These are phyloP conservation scores for Hypolimnas misippus DNA, from an alignment of 2,888 invertebrate species.

Conservation along the genomic window DNA sequence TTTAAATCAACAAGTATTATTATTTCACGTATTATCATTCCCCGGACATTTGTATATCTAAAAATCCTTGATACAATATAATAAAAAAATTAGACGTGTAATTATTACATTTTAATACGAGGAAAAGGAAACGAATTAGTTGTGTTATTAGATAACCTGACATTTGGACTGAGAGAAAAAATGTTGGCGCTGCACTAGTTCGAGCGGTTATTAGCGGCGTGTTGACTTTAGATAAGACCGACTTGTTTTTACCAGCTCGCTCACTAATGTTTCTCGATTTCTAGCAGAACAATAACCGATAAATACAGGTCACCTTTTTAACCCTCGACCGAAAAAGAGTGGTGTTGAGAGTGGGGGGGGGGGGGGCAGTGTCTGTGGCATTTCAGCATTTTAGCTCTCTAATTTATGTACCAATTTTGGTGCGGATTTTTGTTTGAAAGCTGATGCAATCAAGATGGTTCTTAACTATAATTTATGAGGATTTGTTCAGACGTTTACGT, in stretches of 20 bases:
- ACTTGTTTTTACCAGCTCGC: constrained; percentile 32
- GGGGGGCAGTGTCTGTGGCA: no score
- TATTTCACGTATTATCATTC: background rate
- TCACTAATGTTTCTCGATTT: constrained; percentile 24
- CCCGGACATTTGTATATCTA: background rate
- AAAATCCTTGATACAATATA: background rate
- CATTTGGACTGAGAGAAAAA: background rate
- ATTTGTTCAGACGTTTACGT: no score
- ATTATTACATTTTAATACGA: no score
- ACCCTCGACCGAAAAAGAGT: no score
- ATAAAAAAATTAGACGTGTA: background rate
- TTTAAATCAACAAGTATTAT: background rate
- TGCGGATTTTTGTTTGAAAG: no score
- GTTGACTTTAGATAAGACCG: constrained; percentile 37
- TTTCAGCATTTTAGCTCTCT: no score
- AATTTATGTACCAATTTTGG: no score
- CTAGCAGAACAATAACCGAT: constrained; percentile 23
- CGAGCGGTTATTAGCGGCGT: constrained; percentile 20
- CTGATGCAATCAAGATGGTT: no score
- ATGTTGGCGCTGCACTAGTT: background rate
- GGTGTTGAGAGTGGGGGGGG: no score
- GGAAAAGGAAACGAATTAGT: no score
- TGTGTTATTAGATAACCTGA: background rate
- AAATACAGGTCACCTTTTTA: constrained; percentile 25
- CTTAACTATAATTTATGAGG: no score